Evolutionary conservation across 2,888 invertebrate species (phyloP), one percentile per base, ranked within the genome.

Genomic region (Deilephila elpenor): DNA sequence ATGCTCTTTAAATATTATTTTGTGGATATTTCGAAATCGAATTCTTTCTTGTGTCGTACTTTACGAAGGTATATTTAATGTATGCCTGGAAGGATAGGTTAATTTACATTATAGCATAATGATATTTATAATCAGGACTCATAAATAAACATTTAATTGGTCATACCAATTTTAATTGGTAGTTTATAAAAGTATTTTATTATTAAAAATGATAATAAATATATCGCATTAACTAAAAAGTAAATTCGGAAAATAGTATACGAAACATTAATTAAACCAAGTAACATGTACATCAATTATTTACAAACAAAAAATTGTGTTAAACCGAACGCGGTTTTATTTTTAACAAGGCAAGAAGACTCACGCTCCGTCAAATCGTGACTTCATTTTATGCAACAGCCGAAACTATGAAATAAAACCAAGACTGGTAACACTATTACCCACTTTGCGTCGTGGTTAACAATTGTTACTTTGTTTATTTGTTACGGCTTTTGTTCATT

Each of bases 351-450:
- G 25, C 37, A 64, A 59, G 34, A 70, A 19, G n/a, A 44, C 14
- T 62, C 74, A 74, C 74, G 74, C 71, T 74, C 19, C 44, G 56
- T 59, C 62, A 74, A n/a, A 17, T 74, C 74, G 74, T 74, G 74
- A 74, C 73, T 73, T 25, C 5, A 70, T 37, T 71, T 73, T 73
- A 71, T 71, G 74, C 74, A 74, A 74, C 29, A 67, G 44, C 73
- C 64, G 17, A 73, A 73, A 67, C 72, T 51, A 62, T 72, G 29
- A 67, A 67, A 71, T 59, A 71, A 34, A 71, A 59, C 44, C 25
- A 51, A 14, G 44, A 72, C 71, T 32, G n/a, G 62, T 67, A 67
- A 67, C 67, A 67, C 44, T 44, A 0, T 67, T 67, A 67, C 51
- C 67, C 25, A 67, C 51, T 67, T 67, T 29, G 25, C 67, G 17